Base-by-base conservation (phyloP, 2,888 invertebrate species). In the Teleiodes luculella region DNA sequence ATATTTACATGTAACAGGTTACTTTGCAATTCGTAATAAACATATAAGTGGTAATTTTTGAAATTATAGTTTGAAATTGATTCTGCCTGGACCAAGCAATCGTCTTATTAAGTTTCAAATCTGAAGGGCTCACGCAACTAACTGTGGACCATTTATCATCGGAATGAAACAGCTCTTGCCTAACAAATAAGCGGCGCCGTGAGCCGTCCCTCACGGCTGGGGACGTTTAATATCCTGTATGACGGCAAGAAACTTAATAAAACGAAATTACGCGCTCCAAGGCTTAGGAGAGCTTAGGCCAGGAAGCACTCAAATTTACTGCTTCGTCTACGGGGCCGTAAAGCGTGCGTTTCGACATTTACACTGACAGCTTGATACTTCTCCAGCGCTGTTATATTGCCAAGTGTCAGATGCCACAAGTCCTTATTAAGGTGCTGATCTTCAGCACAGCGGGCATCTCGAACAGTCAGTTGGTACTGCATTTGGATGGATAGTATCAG, bases 291-390 rank as follows among this genome's bases (percentile, higher is more conserved):
- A 64, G 74, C 76, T 78, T 68, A 77, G 67, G 65, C 58, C 67
- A 65, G 71, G 71, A 57, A 69, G 69, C 75, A 75, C 78, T 81
- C 73, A 75, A 79, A 79, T 83, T 83, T 77, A 80, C 78, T 71
- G 70, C 75, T 62, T 66, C 74, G 72, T 74, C 77, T 78, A 70
- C 60, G 60, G 60, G 69, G 65, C 80, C 72, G 80, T 83, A 81
- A 83, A 81, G 78, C 69, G 65, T 72, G 65, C 78, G 76, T 66
- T 66, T 68, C 66, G 67, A 68, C 65, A 71, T 78, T 76, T 76
- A 67, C 61, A 63, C 8, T 18, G n/a, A 28, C 20, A 13, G 24
- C 24, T 11, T 28, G n/a, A n/a, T 13, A 3, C 28, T 7, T 10
- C n/a, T 24, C 13, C 47, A 6, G 18, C 28, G 13, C 28, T 10